phyloP scores from a whole-genome alignment of 2,797 vertebrate genomes.

The Remorina albescens region DNA sequence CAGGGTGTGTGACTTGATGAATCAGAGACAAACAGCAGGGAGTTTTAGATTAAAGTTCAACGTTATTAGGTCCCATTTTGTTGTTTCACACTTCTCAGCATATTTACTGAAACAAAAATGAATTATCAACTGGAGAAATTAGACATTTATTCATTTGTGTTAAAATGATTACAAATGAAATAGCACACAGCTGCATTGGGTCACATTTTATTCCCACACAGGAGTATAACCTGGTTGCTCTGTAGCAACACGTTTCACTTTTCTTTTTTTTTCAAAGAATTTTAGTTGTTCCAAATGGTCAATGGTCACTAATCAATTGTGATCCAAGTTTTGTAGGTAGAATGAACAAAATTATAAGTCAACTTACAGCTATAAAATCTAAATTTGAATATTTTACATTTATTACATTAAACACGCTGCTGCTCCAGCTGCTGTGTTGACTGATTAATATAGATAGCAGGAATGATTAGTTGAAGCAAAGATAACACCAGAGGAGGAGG shows the following conservation, averaged over 20 bases:
- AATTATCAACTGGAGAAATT: conserved; percentile 26
- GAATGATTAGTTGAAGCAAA: neutral
- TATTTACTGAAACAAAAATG: conserved; percentile 9
- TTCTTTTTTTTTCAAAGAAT: neutral
- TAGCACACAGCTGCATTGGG: too few species aligned
- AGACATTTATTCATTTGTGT: neutral
- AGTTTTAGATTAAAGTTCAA: neutral
- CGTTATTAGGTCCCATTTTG: neutral
- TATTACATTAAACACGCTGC: too few species aligned
- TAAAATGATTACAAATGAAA: too few species aligned
- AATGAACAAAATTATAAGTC: too few species aligned
- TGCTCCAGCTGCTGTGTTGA: too few species aligned
- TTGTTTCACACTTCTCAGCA: conserved; percentile 24
- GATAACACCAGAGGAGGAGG: too few species aligned
- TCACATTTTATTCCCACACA: neutral
- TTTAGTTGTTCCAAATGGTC: neutral
- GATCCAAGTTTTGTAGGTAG: too few species aligned
- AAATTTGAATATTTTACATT: too few species aligned
- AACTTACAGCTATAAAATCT: too few species aligned
- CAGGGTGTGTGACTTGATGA: neutral
- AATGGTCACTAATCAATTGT: too few species aligned
- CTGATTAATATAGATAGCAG: too few species aligned
- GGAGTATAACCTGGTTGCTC: neutral
- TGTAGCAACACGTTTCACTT: too few species aligned
- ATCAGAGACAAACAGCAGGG: neutral